Conservation (phyloP, 2,888 invertebrate genomes). For the Scrobipalpa costella region DNA sequence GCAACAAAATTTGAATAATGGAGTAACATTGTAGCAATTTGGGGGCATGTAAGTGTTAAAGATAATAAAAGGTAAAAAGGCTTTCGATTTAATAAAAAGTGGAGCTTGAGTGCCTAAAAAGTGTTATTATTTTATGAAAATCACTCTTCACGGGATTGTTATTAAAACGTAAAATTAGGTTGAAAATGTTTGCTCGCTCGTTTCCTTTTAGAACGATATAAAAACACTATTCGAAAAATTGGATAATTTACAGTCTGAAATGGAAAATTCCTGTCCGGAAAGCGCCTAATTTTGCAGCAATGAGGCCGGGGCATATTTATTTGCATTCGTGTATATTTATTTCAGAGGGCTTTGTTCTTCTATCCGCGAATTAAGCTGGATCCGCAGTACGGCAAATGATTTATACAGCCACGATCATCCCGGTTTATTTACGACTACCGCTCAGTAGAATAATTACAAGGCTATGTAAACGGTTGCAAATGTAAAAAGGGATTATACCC, state of each 20-base stretch:
- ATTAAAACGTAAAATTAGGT: too few species aligned
- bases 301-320: conserved; percentile 38
- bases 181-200: not conserved
- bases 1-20: conserved; percentile 25
- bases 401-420: conserved; percentile 77
- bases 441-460: conserved; percentile 75
- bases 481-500: conserved; percentile 71
- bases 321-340: conserved; percentile 55
- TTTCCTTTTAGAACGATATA: not conserved
- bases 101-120: not conserved
- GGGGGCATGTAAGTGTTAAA: conserved; percentile 21
- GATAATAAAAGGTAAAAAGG: conserved; percentile 21
- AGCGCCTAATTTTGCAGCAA: conserved; percentile 47
- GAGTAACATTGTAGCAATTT: conserved; percentile 25
- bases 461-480: conserved; percentile 69
- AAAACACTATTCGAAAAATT: conserved; percentile 39
- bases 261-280: conserved; percentile 49
- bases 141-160: not conserved
- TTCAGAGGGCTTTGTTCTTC: conserved; percentile 75
- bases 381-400: conserved; percentile 69
- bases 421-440: conserved; percentile 74
- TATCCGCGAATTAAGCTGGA: conserved; percentile 75
- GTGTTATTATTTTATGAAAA: conserved; percentile 3
- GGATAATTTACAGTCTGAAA: conserved; percentile 59
- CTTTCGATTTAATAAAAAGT: not conserved